Percentiles rank a stretch among this genome's conserved stretches.
These are phyloP conservation scores for Drosophila leonis DNA, from an alignment of 2,888 invertebrate genomes.

Conservation along the genomic window DNA sequence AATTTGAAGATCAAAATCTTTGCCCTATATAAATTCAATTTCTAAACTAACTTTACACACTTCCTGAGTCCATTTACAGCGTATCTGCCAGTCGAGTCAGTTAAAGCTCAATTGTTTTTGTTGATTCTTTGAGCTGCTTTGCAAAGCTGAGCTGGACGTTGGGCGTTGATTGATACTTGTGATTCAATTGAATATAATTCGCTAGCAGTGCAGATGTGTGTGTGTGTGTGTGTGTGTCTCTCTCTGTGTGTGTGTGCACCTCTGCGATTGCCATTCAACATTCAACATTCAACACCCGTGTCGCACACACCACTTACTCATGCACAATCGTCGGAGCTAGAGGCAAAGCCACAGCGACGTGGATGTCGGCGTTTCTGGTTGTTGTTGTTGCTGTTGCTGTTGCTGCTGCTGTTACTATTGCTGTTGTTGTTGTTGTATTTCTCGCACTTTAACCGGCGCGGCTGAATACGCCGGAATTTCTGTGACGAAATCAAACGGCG, in stretches of 20 bases:
- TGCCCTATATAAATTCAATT: not conserved
- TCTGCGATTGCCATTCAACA: slow-evolving; percentile 36
- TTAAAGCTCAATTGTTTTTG: not conserved
- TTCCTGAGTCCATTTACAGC: not conserved
- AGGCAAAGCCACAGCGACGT: slow-evolving; percentile 24
- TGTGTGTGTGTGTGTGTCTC: not conserved
- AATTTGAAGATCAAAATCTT: too few relatives aligned
- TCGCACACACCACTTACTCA: slow-evolving; percentile 37
- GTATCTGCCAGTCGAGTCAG: not conserved
- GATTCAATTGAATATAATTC: slow-evolving; percentile 70
- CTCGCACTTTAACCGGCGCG: slow-evolving; percentile 62
- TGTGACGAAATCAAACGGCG: slow-evolving; percentile 75
- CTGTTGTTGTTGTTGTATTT: slow-evolving; percentile 8
- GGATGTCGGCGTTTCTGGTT: slow-evolving; percentile 12
- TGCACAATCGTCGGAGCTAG: slow-evolving; percentile 37
- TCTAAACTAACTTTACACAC: not conserved
- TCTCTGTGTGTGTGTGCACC: slow-evolving; percentile 4
- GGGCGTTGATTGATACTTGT: slow-evolving; percentile 59
- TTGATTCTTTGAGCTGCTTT: slow-evolving; percentile 7
- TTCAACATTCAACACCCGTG: slow-evolving; percentile 51
- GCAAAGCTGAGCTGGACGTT: slow-evolving; percentile 26
- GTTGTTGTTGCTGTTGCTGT: not conserved
- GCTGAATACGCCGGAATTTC: slow-evolving; percentile 69
- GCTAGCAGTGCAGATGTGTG: slow-evolving; percentile 3
- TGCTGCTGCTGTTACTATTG: not conserved